Conservation (phyloP, 2,888 invertebrate genomes). For the Meandrusa payeni region DNA sequence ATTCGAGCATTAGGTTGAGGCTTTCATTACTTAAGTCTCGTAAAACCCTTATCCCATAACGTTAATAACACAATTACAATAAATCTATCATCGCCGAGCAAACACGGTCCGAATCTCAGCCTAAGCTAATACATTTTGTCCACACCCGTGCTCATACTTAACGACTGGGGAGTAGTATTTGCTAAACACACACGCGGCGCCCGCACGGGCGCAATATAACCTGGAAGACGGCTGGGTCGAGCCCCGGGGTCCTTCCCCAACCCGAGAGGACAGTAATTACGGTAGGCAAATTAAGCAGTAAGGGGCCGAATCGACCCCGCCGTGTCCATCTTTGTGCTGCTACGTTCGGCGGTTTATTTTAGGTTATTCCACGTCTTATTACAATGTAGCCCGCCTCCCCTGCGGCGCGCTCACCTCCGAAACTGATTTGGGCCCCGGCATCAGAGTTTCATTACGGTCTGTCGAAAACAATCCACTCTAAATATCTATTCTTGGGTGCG, state of each 20-base stretch:
- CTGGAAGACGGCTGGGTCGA: slow-evolving; percentile 74
- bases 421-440: slow-evolving; percentile 77
- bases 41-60: slow-evolving; percentile 81
- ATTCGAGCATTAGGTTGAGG: slow-evolving; percentile 74
- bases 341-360: slow-evolving; percentile 70
- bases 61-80: slow-evolving; percentile 82
- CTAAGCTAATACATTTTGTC: slow-evolving; percentile 81
- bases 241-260: slow-evolving; percentile 70
- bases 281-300: slow-evolving; percentile 82
- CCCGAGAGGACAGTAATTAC: slow-evolving; percentile 81
- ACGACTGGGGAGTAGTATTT: slow-evolving; percentile 77
- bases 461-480: slow-evolving; percentile 82
- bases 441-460: slow-evolving; percentile 81
- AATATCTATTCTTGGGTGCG: slow-evolving; percentile 80
- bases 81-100: slow-evolving; percentile 80
- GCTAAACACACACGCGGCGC: slow-evolving; percentile 75
- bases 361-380: slow-evolving; percentile 78
- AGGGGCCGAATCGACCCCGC: slow-evolving; percentile 63
- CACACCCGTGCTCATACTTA: slow-evolving; percentile 80
- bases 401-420: slow-evolving; percentile 76
- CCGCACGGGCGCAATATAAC: slow-evolving; percentile 77
- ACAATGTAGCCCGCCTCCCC: slow-evolving; percentile 77
- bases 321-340: slow-evolving; percentile 73
- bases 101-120: slow-evolving; percentile 79
- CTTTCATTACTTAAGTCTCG: slow-evolving; percentile 79